These are phyloP conservation scores for Pocillopora damicornis DNA, from an alignment of 64 coral and sea anemone genomes.

Conservation along the genomic window DNA sequence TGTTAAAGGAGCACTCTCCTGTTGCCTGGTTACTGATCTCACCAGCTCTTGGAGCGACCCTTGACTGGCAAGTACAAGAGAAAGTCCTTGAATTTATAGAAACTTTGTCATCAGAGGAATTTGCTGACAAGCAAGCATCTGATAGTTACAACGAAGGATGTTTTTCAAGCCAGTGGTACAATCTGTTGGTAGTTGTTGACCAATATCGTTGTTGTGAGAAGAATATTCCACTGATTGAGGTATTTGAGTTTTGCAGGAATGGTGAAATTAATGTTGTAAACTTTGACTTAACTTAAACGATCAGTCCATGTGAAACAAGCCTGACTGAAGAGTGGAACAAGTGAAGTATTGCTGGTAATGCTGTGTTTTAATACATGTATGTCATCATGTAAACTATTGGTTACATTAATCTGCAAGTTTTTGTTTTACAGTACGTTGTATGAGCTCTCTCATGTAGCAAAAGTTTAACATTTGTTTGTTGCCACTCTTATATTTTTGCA, in stretches of 20 bases:
- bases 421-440: too few relatives aligned
- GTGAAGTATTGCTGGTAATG: too few relatives aligned
- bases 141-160: not conserved
- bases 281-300: slow-evolving; percentile 20
- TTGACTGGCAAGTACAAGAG: slow-evolving; percentile 33
- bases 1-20: not conserved
- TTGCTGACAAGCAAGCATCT: not conserved
- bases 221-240: slow-evolving; percentile 13
- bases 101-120: not conserved
- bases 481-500: too few relatives aligned
- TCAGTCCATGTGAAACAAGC: too few relatives aligned
- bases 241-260: not conserved
- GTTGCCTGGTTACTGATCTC: slow-evolving; percentile 33
- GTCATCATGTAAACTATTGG: too few relatives aligned
- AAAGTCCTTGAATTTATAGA: not conserved
- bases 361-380: too few relatives aligned
- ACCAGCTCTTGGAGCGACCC: slow-evolving; percentile 21
- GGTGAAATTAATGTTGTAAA: slow-evolving; percentile 17
- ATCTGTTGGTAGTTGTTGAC: slow-evolving; percentile 13
- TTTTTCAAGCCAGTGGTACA: not conserved
- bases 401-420: too few relatives aligned
- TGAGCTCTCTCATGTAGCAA: too few relatives aligned
- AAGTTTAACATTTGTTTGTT: too few relatives aligned
- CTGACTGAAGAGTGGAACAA: too few relatives aligned
- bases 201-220: slow-evolving; percentile 24